Evolutionary conservation across 2,113 vertebrate species (phyloP).

Genomic region (Pan troglodytes): DNA sequence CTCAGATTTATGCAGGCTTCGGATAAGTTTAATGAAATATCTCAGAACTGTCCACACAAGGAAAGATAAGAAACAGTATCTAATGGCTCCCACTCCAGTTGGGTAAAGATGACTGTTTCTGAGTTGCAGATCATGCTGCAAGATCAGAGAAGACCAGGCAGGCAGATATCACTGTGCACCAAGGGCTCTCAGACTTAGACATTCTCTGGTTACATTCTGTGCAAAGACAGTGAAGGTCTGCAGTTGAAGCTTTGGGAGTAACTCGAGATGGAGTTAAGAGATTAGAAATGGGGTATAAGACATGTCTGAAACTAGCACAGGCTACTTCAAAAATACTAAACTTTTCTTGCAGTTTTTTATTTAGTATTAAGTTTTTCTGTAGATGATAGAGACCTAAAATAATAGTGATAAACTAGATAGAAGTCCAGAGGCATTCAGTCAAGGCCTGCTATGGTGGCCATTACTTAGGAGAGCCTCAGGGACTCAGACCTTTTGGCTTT

Average conservation of each 20-base stretch:
- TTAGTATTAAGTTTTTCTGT: not conserved
- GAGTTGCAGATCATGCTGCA: too few relatives aligned
- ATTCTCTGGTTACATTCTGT: too few relatives aligned
- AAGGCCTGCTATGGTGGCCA: not conserved
- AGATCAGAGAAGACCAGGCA: too few relatives aligned
- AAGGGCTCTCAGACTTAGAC: rapidly evolving
- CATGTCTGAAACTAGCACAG: not conserved
- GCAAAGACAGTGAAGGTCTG: too few relatives aligned
- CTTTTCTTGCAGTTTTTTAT: not conserved
- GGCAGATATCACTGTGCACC: not conserved
- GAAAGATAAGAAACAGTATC: not conserved
- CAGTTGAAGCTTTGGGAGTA: not conserved
- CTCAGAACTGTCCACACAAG: not conserved
- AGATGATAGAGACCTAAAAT: not conserved
- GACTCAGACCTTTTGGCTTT: not conserved
- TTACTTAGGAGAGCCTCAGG: too few relatives aligned
- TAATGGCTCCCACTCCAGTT: not conserved
- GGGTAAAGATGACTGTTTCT: not conserved
- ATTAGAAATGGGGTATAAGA: too few relatives aligned
- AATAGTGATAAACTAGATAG: not conserved
- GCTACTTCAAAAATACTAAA: not conserved
- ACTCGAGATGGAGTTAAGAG: not conserved
- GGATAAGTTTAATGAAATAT: not conserved
- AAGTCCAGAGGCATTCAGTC: not conserved
- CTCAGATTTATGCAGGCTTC: not conserved